Evolutionary conservation across 2,797 vertebrate species (phyloP), one percentile per base, ranked within the genome.

Genomic region (Sardinella longiceps): DNA sequence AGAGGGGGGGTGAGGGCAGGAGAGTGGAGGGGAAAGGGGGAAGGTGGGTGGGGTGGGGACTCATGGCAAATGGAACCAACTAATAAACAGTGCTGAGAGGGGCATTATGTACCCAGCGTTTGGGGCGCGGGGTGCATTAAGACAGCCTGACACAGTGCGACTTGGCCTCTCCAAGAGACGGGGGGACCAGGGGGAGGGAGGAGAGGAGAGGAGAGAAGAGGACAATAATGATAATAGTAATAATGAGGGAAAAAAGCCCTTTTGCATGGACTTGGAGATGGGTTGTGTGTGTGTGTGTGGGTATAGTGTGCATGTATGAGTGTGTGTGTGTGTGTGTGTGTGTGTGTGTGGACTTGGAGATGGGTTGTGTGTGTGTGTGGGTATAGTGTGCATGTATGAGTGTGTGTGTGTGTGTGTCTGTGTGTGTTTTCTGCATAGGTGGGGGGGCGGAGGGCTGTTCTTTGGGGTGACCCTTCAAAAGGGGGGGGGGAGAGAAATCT

Each of bases 61-160:
- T 86, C 85, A 86, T 89, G 87, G 87, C 88, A 89, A 90, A 90
- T 89, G 89, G 89, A 87, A 86, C 86, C 86, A 90, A 93, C 95
- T 97, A 97, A 97, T 98, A 97, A 97, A 97, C 96, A 97, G 95
- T 92, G 91, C 94, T 95, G 95, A 97, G 96, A 96, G 95, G 93
- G 95, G 95, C 96, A 96, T 97, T 97, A 96, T 96, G 96, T 96
- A 90, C 84, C 93, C 96, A 93, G 94, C 93, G n/a, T n/a, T 93
- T 93, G 95, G 90, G 92, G 95, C 94, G 93, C 94, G 92, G 94
- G 95, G 20, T 94, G 88, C 95, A 97, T 96, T 95, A 96, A 96
- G 95, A 95, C 93, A 94, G 93, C 81, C 77, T 95, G 95, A 94
- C 95, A 96, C 92, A 93, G 95, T 95, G 92, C 93, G 95, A 96